phyloP scores from a whole-genome alignment of 2,113 vertebrate species.

The Misgurnus mizolepis region DNA sequence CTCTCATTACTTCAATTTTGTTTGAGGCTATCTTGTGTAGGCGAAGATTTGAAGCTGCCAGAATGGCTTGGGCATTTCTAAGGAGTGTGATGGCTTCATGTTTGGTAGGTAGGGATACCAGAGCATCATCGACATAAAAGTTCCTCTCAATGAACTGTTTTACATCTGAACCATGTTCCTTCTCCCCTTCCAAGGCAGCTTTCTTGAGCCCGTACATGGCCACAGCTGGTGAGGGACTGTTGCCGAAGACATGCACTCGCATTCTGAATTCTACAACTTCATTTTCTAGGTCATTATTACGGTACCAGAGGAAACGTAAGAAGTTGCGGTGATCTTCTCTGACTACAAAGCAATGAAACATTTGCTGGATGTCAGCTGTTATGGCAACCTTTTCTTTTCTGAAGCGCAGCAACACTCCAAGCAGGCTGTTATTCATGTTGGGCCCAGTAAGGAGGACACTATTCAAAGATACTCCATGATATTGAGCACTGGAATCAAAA shows the following conservation, averaged over 20 bases:
- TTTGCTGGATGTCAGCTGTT: constrained; percentile 1
- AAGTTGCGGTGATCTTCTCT: not conserved
- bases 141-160: too few relatives aligned
- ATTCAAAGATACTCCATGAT: constrained; percentile 6
- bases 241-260: not conserved
- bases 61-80: too few relatives aligned
- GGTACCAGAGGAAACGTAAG: constrained; percentile 1
- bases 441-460: not conserved
- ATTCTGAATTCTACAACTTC: not conserved
- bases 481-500: not conserved
- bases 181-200: too few relatives aligned
- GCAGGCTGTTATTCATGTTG: constrained; percentile 23
- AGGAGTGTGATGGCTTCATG: too few relatives aligned
- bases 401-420: constrained; percentile 9
- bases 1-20: too few relatives aligned
- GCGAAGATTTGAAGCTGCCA: too few relatives aligned
- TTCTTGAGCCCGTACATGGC: too few relatives aligned
- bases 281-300: constrained; percentile 13
- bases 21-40: too few relatives aligned
- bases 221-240: too few relatives aligned
- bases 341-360: not conserved
- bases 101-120: too few relatives aligned
- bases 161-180: too few relatives aligned
- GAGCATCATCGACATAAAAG: too few relatives aligned
- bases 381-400: constrained; percentile 9